Percentiles rank a stretch among this genome's conserved stretches.
These are phyloP conservation scores for Phragmatobia fuliginosa DNA, from an alignment of 2,888 invertebrate species.

Conservation along the genomic window DNA sequence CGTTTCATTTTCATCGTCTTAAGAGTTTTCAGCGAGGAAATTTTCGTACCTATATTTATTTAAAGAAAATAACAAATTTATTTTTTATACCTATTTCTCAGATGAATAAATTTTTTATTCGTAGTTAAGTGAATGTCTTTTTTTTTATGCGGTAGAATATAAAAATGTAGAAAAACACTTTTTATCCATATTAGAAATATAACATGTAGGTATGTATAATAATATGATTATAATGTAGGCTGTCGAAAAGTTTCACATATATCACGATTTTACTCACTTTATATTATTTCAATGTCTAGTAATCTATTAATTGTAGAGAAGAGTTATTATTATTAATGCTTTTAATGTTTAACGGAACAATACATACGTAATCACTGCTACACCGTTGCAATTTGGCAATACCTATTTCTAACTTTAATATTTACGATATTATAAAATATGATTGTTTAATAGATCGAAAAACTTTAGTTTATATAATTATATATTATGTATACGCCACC, in stretches of 20 bases:
- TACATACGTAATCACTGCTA: not conserved
- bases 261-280: conserved; percentile 16
- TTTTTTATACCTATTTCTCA: no score
- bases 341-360: not conserved
- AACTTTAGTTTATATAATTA: not conserved
- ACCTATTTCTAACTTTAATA: not conserved
- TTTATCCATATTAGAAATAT: not conserved
- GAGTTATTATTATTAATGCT: not conserved
- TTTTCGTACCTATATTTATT: no score
- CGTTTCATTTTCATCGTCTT: not conserved
- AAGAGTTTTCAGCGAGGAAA: not conserved
- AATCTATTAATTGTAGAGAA: conserved; percentile 11
- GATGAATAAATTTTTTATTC: no score
- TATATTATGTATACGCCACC: not conserved
- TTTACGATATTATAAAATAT: not conserved
- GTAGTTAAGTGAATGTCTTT: no score
- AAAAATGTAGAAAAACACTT: conserved; percentile 18
- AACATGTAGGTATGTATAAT: not conserved
- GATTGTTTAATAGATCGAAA: not conserved
- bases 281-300: not conserved
- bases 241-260: not conserved
- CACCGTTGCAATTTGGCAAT: not conserved
- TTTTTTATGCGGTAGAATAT: conserved; percentile 18
- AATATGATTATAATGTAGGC: not conserved
- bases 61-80: no score